Percentiles rank a stretch among this genome's conserved stretches.
These are phyloP conservation scores for Listrodromus nycthemerus DNA, from an alignment of 2,888 invertebrate genomes.

Conservation along the genomic window DNA sequence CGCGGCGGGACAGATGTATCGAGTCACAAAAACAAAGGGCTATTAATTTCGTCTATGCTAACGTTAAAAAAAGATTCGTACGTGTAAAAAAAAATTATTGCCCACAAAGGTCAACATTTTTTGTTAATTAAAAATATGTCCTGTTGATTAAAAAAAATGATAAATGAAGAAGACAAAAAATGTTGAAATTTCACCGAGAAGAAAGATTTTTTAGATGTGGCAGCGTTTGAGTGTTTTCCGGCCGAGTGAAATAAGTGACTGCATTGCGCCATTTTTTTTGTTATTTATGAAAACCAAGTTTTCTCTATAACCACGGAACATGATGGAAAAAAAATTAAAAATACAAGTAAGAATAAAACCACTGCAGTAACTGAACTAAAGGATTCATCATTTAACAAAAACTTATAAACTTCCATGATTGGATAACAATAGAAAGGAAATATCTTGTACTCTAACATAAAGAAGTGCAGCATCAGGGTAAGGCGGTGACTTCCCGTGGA, in stretches of 20 bases:
- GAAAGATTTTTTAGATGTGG: no score
- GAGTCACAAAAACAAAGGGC: slow-evolving; percentile 9
- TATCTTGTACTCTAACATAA: background rate
- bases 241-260: no score
- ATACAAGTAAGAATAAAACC: no score
- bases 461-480: background rate
- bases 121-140: background rate
- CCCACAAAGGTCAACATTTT: background rate
- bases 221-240: no score
- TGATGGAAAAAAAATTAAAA: no score
- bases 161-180: no score
- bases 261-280: no score
- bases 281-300: no score
- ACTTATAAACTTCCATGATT: background rate
- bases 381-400: background rate
- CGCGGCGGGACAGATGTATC: slow-evolving; percentile 15
- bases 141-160: no score
- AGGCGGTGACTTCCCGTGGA: background rate
- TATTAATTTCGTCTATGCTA: background rate
- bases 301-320: no score
- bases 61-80: background rate
- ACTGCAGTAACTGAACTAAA: no score
- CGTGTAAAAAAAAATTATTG: background rate
- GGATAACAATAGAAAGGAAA: background rate
- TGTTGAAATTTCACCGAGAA: no score